Evolutionary conservation across 2,113 vertebrate genomes (phyloP).

Genomic region (Phylloscopus trochiloides): DNA sequence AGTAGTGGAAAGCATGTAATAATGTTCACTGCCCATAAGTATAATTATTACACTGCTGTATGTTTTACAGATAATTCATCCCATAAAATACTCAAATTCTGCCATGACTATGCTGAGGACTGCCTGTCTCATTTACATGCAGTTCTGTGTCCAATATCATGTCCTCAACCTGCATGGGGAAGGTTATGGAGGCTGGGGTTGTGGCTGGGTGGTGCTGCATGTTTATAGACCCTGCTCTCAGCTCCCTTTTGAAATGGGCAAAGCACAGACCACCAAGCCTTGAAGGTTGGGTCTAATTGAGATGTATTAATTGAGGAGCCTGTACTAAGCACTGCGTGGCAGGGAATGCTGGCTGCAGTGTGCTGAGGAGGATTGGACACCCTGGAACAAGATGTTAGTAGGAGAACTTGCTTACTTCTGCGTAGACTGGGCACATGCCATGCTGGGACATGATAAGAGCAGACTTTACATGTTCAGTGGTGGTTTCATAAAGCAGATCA

Average conservation of each 20-base stretch:
- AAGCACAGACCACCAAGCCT: neutral
- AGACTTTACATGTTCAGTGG: neutral
- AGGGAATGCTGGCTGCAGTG: neutral
- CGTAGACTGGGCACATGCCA: neutral
- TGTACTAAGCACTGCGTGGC: neutral
- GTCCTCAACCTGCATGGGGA: neutral
- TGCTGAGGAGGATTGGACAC: neutral
- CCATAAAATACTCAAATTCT: neutral
- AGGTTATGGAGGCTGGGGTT: neutral
- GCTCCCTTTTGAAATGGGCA: neutral
- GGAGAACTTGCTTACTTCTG: neutral
- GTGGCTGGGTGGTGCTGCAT: neutral
- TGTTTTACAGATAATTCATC: neutral
- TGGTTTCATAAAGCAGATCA: neutral
- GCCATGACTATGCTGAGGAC: neutral
- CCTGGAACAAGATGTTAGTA: neutral
- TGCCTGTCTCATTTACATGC: neutral
- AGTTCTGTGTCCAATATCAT: neutral
- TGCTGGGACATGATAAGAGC: neutral
- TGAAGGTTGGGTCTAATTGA: neutral
- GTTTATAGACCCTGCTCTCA: neutral
- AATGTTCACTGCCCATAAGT: neutral
- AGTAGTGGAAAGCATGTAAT: neutral
- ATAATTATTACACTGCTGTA: neutral
- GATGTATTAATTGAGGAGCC: neutral